Percentiles rank a stretch among this genome's conserved stretches.
These are phyloP conservation scores for Chelonus insularis DNA, from an alignment of 1,140 invertebrate species.

Conservation along the genomic window DNA sequence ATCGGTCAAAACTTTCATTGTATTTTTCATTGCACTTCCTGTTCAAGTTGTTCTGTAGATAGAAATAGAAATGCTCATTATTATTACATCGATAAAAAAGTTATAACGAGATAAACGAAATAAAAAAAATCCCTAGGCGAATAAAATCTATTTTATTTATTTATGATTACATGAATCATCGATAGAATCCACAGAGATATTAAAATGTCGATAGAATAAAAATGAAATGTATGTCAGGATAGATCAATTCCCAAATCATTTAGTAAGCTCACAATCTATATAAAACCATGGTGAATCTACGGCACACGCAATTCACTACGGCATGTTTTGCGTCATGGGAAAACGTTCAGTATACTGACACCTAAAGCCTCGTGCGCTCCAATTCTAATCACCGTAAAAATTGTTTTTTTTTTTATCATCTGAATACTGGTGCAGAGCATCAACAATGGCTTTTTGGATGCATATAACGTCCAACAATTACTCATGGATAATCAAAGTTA, in stretches of 20 bases:
- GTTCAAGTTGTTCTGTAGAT: no score
- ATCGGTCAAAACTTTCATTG: no score
- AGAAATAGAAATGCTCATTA: no score
- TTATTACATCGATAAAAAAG: no score
- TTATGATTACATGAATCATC: neutral
- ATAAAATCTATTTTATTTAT: neutral
- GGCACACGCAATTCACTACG: slow-evolving; percentile 53
- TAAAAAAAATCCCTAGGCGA: no score
- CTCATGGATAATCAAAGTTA: slow-evolving; percentile 46
- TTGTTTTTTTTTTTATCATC: slow-evolving; percentile 35
- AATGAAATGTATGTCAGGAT: slow-evolving; percentile 2
- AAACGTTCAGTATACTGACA: slow-evolving; percentile 31
- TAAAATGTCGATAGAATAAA: neutral
- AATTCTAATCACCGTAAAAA: slow-evolving; percentile 59
- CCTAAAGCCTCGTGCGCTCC: slow-evolving; percentile 36
- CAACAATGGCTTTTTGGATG: slow-evolving; percentile 8
- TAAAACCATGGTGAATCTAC: slow-evolving; percentile 47
- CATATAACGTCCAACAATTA: slow-evolving; percentile 37
- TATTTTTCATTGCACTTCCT: no score
- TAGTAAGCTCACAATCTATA: slow-evolving; percentile 39
- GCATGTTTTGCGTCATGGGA: slow-evolving; percentile 56
- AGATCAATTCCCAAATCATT: slow-evolving; percentile 52
- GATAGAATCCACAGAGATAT: neutral
- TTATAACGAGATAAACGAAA: no score
- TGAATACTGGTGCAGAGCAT: neutral